These are phyloP conservation scores for Pyrgilauda ruficollis DNA, from an alignment of 2,113 vertebrate genomes.

Conservation along the genomic window DNA sequence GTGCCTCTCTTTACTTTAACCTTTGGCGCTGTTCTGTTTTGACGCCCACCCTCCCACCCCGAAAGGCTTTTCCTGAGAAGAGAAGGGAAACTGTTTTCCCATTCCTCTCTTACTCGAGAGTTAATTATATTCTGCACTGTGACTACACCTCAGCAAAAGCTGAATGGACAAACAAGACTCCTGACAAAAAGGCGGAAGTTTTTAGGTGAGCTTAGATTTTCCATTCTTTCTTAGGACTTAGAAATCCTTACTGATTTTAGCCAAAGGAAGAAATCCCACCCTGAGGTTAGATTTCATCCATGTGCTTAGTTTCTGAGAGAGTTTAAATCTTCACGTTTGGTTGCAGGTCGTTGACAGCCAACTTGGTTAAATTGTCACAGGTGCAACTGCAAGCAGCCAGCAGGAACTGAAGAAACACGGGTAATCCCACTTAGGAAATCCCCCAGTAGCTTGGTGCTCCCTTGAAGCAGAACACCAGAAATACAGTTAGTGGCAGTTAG, in stretches of 20 bases:
- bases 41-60: not conserved
- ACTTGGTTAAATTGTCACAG: conserved; percentile 11
- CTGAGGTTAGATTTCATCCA: not conserved
- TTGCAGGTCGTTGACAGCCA: not conserved
- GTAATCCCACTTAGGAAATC: conserved; percentile 45
- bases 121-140: not conserved
- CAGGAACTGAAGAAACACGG: conserved; percentile 9
- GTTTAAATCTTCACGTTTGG: not conserved
- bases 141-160: not conserved
- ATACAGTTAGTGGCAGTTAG: conserved; percentile 38
- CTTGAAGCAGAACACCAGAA: conserved; percentile 20
- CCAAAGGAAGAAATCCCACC: not conserved
- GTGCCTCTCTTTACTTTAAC: not conserved
- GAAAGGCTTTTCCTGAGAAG: conserved; percentile 21
- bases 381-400: not conserved
- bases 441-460: not conserved
- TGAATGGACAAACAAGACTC: not conserved
- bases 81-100: not conserved
- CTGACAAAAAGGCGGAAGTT: not conserved
- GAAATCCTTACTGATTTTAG: not conserved
- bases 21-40: not conserved
- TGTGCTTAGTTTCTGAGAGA: not conserved
- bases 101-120: not conserved
- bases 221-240: not conserved
- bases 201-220: not conserved